phyloP scores from a whole-genome alignment of 2,797 vertebrate genomes.

The Staurois parvus region DNA sequence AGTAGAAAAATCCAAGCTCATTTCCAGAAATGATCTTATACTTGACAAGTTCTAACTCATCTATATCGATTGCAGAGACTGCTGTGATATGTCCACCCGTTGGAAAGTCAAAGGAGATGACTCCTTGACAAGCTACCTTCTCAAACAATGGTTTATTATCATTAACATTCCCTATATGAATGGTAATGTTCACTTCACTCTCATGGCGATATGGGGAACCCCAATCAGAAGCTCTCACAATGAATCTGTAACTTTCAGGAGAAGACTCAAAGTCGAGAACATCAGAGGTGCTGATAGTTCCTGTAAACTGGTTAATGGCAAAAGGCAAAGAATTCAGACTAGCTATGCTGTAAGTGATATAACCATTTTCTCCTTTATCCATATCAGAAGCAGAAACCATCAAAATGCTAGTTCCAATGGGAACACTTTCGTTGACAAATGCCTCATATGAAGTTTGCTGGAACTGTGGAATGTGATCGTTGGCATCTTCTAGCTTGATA shows the following conservation, averaged over 20 bases:
- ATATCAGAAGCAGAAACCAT: slow-evolving; percentile 86
- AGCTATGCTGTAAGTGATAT: slow-evolving; percentile 95
- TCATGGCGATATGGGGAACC: slow-evolving; percentile 95
- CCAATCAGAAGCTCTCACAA: slow-evolving; percentile 96
- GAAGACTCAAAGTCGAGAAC: slow-evolving; percentile 95
- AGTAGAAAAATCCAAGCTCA: slow-evolving; percentile 89
- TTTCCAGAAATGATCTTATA: slow-evolving; percentile 97
- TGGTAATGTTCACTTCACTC: slow-evolving; percentile 93
- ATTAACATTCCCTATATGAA: slow-evolving; percentile 91
- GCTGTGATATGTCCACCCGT: slow-evolving; percentile 90
- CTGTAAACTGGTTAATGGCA: slow-evolving; percentile 94
- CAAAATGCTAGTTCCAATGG: slow-evolving; percentile 83
- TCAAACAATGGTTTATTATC: slow-evolving; percentile 97
- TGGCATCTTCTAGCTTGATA: slow-evolving; percentile 88
- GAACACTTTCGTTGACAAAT: slow-evolving; percentile 91
- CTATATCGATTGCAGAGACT: slow-evolving; percentile 95
- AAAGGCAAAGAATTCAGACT: slow-evolving; percentile 89
- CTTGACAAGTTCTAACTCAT: slow-evolving; percentile 93
- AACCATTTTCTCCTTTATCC: slow-evolving; percentile 95
- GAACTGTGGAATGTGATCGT: slow-evolving; percentile 92
- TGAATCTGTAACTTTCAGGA: slow-evolving; percentile 88
- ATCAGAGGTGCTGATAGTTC: slow-evolving; percentile 87
- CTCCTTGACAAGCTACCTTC: slow-evolving; percentile 91
- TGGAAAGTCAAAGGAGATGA: slow-evolving; percentile 89
- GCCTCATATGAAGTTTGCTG: slow-evolving; percentile 84